Evolutionary conservation across 2,888 invertebrate species (phyloP).

Genomic region (Phania funesta): DNA sequence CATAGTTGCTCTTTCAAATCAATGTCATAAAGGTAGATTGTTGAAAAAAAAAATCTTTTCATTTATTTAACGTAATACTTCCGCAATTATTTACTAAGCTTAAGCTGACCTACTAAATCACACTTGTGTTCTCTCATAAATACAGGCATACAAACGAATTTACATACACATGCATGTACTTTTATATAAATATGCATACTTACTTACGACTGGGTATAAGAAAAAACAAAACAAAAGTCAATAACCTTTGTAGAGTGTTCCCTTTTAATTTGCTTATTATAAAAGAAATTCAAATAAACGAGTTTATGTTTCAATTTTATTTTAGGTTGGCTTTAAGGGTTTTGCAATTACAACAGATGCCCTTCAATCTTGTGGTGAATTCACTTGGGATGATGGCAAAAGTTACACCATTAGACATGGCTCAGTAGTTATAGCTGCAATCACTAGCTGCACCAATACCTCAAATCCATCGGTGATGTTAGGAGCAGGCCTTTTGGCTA

Average conservation of each 20-base stretch:
- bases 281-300: not conserved
- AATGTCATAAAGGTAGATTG: not conserved
- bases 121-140: not conserved
- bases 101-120: slow-evolving; percentile 54
- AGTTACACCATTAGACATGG: slow-evolving; percentile 92
- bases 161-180: not conserved
- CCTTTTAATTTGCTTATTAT: slow-evolving; percentile 35
- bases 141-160: not conserved
- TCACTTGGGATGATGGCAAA: slow-evolving; percentile 88
- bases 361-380: slow-evolving; percentile 84
- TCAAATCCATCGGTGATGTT: slow-evolving; percentile 99
- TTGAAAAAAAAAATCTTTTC: not conserved
- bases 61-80: slow-evolving; percentile 27
- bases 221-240: slow-evolving; percentile 45
- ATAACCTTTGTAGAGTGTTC: slow-evolving; percentile 51
- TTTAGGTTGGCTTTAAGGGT: slow-evolving; percentile 94
- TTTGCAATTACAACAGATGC: slow-evolving; percentile 88
- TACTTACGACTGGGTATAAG: too few species aligned
- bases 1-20: not conserved
- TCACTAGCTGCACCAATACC: slow-evolving; percentile 99
- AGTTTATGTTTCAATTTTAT: slow-evolving; percentile 38
- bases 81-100: slow-evolving; percentile 33
- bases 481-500: slow-evolving; percentile 95
- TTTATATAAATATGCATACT: too few species aligned
- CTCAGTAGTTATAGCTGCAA: slow-evolving; percentile 97